Conservation (phyloP, 2,797 vertebrate genomes). For the Lutjanus argentimaculatus region DNA sequence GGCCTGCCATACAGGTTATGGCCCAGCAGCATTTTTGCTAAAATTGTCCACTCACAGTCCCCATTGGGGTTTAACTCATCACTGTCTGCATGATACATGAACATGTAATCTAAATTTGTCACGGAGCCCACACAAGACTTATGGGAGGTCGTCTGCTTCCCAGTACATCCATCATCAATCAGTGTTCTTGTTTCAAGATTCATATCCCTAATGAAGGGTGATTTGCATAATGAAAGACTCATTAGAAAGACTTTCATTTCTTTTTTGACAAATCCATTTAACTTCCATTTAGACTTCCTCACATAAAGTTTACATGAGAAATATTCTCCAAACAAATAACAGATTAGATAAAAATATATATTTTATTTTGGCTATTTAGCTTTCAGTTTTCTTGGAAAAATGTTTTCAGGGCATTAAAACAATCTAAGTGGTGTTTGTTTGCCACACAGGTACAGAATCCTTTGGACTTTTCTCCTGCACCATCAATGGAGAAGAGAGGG, state of each 20-base stretch:
- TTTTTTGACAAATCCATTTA: conserved; percentile 40
- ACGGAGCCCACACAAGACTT: conserved; percentile 26
- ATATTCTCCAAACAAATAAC: conserved; percentile 4
- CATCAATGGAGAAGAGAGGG: conserved; percentile 95
- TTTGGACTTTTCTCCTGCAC: conserved; percentile 97
- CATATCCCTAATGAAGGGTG: conserved; percentile 56
- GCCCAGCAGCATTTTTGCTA: conserved; percentile 17
- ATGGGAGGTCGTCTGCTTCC: conserved; percentile 36
- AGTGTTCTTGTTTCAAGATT: conserved; percentile 41
- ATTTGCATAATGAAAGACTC: conserved; percentile 68
- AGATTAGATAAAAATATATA: background rate
- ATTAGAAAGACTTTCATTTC: conserved; percentile 42
- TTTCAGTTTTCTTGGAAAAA: background rate
- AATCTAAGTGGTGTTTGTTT: conserved; percentile 22
- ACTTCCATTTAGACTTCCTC: conserved; percentile 21
- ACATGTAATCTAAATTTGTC: conserved; percentile 63
- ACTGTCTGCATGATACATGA: conserved; percentile 61
- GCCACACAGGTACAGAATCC: conserved; percentile 93
- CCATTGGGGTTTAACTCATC: conserved; percentile 39
- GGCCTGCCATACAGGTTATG: background rate
- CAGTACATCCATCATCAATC: conserved; percentile 55
- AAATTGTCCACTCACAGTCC: conserved; percentile 13
- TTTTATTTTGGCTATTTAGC: background rate
- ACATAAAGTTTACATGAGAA: conserved; percentile 13
- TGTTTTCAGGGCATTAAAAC: background rate